Percentiles rank a stretch among this genome's conserved stretches.
phyloP scores from a whole-genome alignment of 2,797 vertebrate genomes.

The Poeciliopsis gracilis region DNA sequence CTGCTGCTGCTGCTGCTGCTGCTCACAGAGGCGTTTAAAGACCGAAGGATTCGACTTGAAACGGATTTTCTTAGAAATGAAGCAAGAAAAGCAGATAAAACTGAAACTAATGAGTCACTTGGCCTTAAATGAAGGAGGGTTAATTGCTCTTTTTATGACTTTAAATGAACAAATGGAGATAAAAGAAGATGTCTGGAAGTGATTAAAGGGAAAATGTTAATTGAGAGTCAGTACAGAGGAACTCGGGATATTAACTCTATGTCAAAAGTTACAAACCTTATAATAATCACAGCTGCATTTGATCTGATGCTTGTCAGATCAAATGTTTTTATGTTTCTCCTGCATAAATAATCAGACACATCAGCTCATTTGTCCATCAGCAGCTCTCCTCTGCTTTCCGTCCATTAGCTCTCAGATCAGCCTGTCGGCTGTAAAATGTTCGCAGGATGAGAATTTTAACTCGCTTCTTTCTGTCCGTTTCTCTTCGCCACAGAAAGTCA shows the following conservation, averaged over 20 bases:
- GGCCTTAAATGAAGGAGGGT: neutral
- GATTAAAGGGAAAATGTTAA: neutral
- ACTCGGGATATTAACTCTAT: neutral
- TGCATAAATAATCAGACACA: neutral
- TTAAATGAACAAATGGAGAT: neutral
- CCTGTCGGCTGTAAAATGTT: neutral
- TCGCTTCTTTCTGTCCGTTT: neutral
- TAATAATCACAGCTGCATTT: neutral
- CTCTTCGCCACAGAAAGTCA: constrained; percentile 88
- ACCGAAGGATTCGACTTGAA: neutral
- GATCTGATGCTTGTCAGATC: neutral
- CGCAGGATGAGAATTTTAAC: neutral
- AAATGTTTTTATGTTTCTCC: neutral
- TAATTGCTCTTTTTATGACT: constrained; percentile 4
- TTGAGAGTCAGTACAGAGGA: neutral
- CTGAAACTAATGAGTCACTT: neutral
- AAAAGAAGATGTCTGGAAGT: neutral
- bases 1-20: too few relatives aligned
- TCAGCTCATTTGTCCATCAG: neutral
- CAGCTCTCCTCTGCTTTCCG: neutral
- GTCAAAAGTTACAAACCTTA: neutral
- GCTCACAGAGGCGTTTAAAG: constrained; percentile 1
- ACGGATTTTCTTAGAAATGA: neutral
- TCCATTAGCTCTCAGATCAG: neutral
- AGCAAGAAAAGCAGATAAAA: neutral